Percentiles rank a stretch among this genome's conserved stretches.
These are phyloP conservation scores for Athalia circularis DNA, from an alignment of 2,888 invertebrate species.

Conservation along the genomic window DNA sequence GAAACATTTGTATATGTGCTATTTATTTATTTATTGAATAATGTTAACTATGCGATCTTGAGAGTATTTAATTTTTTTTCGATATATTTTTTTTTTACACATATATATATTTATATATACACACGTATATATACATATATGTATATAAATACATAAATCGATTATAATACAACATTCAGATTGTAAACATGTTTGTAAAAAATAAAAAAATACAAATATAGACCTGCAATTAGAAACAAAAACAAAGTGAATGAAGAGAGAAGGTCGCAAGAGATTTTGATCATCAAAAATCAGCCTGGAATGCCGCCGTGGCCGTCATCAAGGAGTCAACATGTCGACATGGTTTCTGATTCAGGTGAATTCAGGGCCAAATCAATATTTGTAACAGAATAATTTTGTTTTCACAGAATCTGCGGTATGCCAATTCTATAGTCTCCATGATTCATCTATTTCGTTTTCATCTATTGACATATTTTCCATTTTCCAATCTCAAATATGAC, in stretches of 20 bases:
- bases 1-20: constrained; percentile 8
- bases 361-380: constrained; percentile 73
- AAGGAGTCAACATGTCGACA: constrained; percentile 65
- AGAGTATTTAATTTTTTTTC: neutral
- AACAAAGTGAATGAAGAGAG: constrained; percentile 64
- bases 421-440: neutral
- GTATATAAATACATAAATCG: too few species aligned
- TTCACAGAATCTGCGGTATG: neutral
- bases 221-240: constrained; percentile 48
- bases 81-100: neutral
- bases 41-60: neutral
- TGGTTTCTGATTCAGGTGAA: constrained; percentile 73
- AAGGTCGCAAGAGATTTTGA: constrained; percentile 49
- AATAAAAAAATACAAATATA: constrained; percentile 55
- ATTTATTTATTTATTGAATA: constrained; percentile 12
- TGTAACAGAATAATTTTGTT: constrained; percentile 57
- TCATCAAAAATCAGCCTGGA: constrained; percentile 38
- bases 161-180: constrained; percentile 44
- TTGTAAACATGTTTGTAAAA: constrained; percentile 52
- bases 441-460: neutral
- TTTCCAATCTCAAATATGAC: neutral
- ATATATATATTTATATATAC: too few species aligned
- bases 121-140: too few species aligned
- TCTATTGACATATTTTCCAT: neutral
- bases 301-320: constrained; percentile 47